A percentile compares a stretch with the other conserved stretches of the same genome.
phyloP scores from a whole-genome alignment of 2,113 vertebrate species.

The Nycticebus coucang region DNA sequence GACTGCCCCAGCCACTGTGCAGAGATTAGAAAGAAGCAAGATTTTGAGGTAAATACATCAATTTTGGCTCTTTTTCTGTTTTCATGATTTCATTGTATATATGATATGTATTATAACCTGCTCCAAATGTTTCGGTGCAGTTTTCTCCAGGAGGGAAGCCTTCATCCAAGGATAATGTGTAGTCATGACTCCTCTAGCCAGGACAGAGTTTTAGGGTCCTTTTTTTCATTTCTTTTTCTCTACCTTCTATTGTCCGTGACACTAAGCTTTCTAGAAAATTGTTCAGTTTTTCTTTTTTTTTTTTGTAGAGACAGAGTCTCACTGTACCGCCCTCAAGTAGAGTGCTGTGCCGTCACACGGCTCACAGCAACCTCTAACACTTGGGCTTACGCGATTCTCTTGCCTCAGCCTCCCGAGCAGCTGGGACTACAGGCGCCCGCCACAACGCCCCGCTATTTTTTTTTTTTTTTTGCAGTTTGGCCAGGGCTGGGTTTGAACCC shows the following conservation, averaged over 20 bases:
- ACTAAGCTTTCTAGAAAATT: neutral
- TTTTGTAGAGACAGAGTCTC: too few species aligned
- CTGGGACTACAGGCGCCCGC: too few species aligned
- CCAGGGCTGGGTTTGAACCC: too few species aligned
- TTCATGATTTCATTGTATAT: neutral
- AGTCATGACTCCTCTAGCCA: neutral
- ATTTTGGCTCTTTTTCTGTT: neutral
- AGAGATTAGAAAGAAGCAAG: neutral
- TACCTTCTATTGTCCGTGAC: neutral
- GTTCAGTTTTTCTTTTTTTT: neutral
- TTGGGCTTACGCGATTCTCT: too few species aligned
- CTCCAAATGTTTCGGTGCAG: neutral
- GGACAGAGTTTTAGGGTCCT: neutral
- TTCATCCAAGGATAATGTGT: neutral
- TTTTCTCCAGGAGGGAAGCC: neutral
- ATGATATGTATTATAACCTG: neutral
- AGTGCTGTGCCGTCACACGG: too few species aligned
- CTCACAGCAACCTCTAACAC: too few species aligned
- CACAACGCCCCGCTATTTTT: too few species aligned
- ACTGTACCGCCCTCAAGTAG: too few species aligned
- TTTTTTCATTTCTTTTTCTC: neutral
- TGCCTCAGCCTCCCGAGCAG: too few species aligned
- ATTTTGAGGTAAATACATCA: neutral
- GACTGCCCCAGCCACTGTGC: neutral
- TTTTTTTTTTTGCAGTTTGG: too few species aligned